phyloP scores from a whole-genome alignment of 2,113 vertebrate genomes.

The Chiloscyllium plagiosum region DNA sequence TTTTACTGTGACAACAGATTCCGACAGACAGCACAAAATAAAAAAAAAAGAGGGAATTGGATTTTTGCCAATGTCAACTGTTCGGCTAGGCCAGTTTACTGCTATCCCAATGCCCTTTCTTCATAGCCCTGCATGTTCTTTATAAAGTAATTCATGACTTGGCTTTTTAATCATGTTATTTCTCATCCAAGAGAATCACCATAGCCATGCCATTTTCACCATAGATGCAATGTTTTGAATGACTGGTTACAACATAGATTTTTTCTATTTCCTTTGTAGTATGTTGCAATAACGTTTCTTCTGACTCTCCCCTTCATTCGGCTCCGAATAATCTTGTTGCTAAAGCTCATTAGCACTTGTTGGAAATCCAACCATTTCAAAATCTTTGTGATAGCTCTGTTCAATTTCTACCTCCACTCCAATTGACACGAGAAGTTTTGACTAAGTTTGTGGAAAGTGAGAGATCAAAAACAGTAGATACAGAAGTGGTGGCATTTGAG shows the following conservation, averaged over 20 bases:
- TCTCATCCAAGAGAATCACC: no score
- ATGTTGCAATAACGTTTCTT: neutral
- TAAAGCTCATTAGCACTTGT: neutral
- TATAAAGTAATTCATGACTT: neutral
- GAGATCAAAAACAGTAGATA: neutral
- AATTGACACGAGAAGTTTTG: no score
- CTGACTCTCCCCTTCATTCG: neutral
- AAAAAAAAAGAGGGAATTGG: neutral
- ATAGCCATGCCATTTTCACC: no score
- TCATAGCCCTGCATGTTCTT: neutral
- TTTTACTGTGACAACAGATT: neutral
- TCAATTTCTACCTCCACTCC: no score
- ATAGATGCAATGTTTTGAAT: no score
- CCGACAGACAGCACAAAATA: neutral
- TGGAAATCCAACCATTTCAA: neutral
- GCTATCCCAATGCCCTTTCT: neutral
- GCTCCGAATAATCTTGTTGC: neutral
- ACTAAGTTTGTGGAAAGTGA: no score
- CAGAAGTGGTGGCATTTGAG: no score
- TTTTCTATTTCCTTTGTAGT: no score
- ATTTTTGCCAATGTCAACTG: neutral
- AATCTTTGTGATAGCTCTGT: neutral
- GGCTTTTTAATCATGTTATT: neutral
- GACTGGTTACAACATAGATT: no score
- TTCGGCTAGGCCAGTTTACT: neutral